Evolutionary conservation across 1,140 invertebrate species (phyloP), one percentile per base, ranked within the genome.

Genomic region (Acyrthosiphon pisum): DNA sequence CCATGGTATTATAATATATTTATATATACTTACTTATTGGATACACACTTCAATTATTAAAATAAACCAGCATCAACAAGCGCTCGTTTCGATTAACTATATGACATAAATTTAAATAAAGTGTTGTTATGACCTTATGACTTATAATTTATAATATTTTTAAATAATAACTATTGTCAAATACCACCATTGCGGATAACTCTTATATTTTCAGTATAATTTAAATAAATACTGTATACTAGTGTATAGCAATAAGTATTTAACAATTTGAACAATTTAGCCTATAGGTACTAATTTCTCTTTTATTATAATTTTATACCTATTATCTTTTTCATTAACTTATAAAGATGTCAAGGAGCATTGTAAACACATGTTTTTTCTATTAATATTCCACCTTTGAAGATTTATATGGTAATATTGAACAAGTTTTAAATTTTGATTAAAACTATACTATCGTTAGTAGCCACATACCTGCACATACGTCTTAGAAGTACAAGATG

Each of bases 351-450:
- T 9, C 9, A 60, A 60, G 11, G 60, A 0, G 26, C 60, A 68
- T 14, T 68, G 30, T 30, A 68, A 68, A 68, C 60, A n/a, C 30
- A 30, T 14, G 60, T 18, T n/a, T 8, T 76, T 76, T 76, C 30
- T 76, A n/a, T 76, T 76, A n/a, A 76, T 30, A 60, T 60, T 60
- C 30, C 30, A 30, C 14, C 26, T 11, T 76, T n/a, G 30, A 76
- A n/a, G 14, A 76, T 18, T 76, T 76, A n/a, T n/a, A n/a, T 76
- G 30, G 60, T 76, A n/a, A n/a, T n/a, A 14, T n/a, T 76, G 60
- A 76, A n/a, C 60, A 76, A n/a, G 60, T 76, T 76, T 35, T 76
- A n/a, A n/a, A 76, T 76, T 76, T n/a, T 76, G 14, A 76, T 76
- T 76, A n/a, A n/a, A 76, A 18, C 60, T 76, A 76, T n/a, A 76